phyloP scores from a whole-genome alignment of 1,140 invertebrate species.

The Drosophila pectinifera region DNA sequence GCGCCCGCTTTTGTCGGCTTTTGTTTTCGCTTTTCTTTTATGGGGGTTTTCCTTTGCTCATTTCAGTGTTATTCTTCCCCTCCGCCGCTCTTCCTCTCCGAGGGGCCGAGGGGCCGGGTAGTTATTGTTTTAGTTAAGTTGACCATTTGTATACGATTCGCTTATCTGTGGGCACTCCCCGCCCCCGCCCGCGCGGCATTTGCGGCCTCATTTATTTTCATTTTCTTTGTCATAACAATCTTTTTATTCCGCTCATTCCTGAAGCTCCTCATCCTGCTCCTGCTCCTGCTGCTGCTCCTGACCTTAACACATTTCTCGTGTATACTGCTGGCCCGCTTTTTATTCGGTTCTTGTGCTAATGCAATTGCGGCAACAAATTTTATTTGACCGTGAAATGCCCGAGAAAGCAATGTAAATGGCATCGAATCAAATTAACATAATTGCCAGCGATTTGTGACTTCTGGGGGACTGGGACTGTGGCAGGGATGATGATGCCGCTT shows the following conservation, averaged over 20 bases:
- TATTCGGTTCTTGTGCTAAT: conserved; percentile 60
- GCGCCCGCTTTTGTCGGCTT: conserved; percentile 64
- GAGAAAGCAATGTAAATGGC: conserved; percentile 49
- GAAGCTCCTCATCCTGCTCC: conserved; percentile 21
- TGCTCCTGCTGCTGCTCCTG: conserved; percentile 30
- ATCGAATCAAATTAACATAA: conserved; percentile 79
- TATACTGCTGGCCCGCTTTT: conserved; percentile 46
- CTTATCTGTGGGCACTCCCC: conserved; percentile 56
- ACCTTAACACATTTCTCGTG: conserved; percentile 52
- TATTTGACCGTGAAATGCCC: conserved; percentile 65
- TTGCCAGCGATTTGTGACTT: conserved; percentile 71
- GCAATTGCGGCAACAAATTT: conserved; percentile 80
- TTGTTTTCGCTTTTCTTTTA: conserved; percentile 73
- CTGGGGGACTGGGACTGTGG: no score
- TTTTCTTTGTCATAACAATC: conserved; percentile 82
- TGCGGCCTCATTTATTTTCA: conserved; percentile 83
- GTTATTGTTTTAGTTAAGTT: conserved; percentile 83
- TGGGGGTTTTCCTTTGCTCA: conserved; percentile 60
- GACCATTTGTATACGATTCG: conserved; percentile 82
- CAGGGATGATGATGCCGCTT: conserved; percentile 26
- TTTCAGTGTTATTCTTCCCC: conserved; percentile 57
- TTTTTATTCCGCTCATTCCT: conserved; percentile 62
- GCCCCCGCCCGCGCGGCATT: conserved; percentile 41
- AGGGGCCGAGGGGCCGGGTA: conserved; percentile 14
- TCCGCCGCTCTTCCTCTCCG: conserved; percentile 27